Base-by-base conservation (phyloP, 2,888 invertebrate genomes). In the Parascotia fuliginaria region DNA sequence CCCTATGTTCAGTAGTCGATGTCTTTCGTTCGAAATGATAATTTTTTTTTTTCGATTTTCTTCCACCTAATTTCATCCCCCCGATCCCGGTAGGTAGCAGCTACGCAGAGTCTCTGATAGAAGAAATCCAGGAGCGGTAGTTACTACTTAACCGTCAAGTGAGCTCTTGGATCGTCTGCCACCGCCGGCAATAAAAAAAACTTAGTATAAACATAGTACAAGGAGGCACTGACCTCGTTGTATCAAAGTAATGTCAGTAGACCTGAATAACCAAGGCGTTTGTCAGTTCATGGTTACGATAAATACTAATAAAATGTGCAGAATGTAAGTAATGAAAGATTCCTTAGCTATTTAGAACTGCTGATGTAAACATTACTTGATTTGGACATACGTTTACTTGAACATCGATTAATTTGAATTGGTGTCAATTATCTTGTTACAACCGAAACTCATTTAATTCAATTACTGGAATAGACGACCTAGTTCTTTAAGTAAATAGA, bases 201-300 rank as follows among this genome's bases (percentile, higher is more conserved):
- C n/a, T n/a, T n/a, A n/a, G n/a, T 44, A 42, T 38, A 55, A 62
- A 58, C 48, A 55, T 34, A 41, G 1, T 51, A 52, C 38, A 57
- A 46, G 32, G 2, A 37, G 42, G 7, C 4, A 24, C 31, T 11
- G 36, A 60, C 55, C 56, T 50, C 52, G 47, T 34, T 39, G 13
- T 22, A 29, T 40, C 40, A 44, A 47, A 24, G 55, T 40, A 37
- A 55, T 36, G 44, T 44, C 12, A 14, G 47, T 15, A 43, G 40
- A 53, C 42, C 52, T 60, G 38, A 54, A 59, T 64, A 54, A 36
- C 52, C 24, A 3, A 54, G 44, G 39, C 19, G 31, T 9, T 24
- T 3, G 19, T 4, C 16, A 42, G 60, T 45, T 64, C 67, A 70
- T 47, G 70, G 61, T 42, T 48, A 60, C 51, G 47, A 46, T 12